phyloP scores from a whole-genome alignment of 1,140 invertebrate species.

The Rhizoglyphus robini region DNA sequence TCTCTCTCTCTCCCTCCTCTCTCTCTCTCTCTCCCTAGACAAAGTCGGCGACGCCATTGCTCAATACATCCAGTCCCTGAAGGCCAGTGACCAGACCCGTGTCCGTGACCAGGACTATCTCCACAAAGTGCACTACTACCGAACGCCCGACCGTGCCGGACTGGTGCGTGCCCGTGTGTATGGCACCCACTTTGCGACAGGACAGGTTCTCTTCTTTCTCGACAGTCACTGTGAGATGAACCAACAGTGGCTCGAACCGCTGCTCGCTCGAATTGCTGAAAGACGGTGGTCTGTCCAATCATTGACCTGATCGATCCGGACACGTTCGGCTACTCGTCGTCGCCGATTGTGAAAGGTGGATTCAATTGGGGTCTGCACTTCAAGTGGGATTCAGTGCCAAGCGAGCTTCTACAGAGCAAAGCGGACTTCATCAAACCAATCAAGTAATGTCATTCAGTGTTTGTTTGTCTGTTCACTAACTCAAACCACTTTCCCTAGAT shows the following conservation, averaged over 20 bases:
- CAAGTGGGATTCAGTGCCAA: conserved; percentile 82
- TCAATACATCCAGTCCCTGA: too few relatives aligned
- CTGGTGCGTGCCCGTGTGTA: conserved; percentile 81
- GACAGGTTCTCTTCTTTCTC: conserved; percentile 72
- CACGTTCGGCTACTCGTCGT: conserved; percentile 75
- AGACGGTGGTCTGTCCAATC: conserved; percentile 64
- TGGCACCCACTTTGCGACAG: conserved; percentile 65
- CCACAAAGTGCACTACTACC: conserved; percentile 52
- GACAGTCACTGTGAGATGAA: conserved; percentile 96
- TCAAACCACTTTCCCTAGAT: conserved; percentile 37
- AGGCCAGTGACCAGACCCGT: too few relatives aligned
- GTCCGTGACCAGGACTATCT: conserved; percentile 40
- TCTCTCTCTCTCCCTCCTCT: too few relatives aligned
- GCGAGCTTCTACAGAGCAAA: conserved; percentile 42
- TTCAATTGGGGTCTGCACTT: conserved; percentile 91
- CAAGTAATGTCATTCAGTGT: conserved; percentile 36
- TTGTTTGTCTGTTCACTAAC: too few relatives aligned
- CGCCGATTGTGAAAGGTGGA: conserved; percentile 53
- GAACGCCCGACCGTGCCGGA: conserved; percentile 66
- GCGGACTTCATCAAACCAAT: conserved; percentile 74
- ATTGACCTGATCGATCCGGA: conserved; percentile 97
- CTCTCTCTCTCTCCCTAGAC: too few relatives aligned
- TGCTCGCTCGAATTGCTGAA: conserved; percentile 55
- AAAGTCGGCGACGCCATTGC: too few relatives aligned
- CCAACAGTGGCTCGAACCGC: conserved; percentile 68